Conservation (phyloP, 2,888 invertebrate species). For the Celastrina argiolus region DNA sequence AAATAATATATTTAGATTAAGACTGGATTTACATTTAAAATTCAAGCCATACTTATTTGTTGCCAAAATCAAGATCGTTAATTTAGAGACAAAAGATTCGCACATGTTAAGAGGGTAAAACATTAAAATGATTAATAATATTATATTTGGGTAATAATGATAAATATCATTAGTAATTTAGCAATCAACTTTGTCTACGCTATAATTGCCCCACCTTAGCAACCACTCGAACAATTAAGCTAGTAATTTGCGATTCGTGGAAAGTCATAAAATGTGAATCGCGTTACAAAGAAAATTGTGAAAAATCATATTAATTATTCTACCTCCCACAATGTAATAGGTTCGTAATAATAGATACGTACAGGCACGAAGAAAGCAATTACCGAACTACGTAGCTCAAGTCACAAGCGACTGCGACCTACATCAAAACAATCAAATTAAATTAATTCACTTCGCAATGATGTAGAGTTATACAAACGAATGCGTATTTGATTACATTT, state of each 20-base stretch:
- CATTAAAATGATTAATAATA: neutral
- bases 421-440: slow-evolving; percentile 23
- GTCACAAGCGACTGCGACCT: slow-evolving; percentile 25
- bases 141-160: too few relatives aligned
- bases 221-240: slow-evolving; percentile 8
- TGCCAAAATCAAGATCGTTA: too few relatives aligned
- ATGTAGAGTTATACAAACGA: neutral
- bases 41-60: too few relatives aligned
- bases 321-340: slow-evolving; percentile 43
- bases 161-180: neutral
- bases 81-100: too few relatives aligned
- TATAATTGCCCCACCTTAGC: slow-evolving; percentile 3
- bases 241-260: slow-evolving; percentile 16
- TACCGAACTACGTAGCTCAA: slow-evolving; percentile 41
- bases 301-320: slow-evolving; percentile 33
- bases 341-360: slow-evolving; percentile 46
- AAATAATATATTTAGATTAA: too few relatives aligned
- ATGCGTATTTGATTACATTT: neutral
- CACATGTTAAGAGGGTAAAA: too few relatives aligned
- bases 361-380: slow-evolving; percentile 51
- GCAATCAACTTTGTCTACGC: neutral
- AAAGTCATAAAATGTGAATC: slow-evolving; percentile 26
- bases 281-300: slow-evolving; percentile 33
- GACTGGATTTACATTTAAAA: too few relatives aligned
- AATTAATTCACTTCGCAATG: neutral